Evolutionary conservation across 2,113 vertebrate genomes (phyloP).

Genomic region (Piprites chloris): DNA sequence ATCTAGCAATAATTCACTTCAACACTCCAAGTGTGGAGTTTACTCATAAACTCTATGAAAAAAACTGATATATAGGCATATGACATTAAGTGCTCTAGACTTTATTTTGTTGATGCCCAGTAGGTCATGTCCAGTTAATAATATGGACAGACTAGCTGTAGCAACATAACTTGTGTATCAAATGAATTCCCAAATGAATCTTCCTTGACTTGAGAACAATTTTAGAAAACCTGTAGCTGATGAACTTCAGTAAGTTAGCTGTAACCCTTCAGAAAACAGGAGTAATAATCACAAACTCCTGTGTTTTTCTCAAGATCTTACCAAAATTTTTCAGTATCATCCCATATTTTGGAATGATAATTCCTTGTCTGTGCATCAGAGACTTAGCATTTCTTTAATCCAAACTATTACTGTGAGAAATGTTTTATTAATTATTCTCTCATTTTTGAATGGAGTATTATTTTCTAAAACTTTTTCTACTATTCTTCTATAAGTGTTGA

Average conservation of each 20-base stretch:
- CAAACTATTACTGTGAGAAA: background rate
- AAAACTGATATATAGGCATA: rapidly evolving
- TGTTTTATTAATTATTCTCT: background rate
- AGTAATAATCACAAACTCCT: background rate
- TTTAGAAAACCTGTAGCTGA: background rate
- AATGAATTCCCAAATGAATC: background rate
- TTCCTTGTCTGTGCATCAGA: background rate
- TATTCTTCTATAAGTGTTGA: background rate
- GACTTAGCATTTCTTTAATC: background rate
- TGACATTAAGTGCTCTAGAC: background rate
- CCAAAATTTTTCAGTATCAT: background rate
- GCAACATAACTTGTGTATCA: background rate
- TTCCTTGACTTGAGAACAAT: background rate
- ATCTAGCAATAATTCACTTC: background rate
- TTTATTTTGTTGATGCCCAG: background rate
- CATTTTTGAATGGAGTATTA: background rate
- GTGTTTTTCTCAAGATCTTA: background rate
- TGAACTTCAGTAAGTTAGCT: background rate
- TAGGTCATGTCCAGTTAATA: background rate
- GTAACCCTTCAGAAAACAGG: background rate
- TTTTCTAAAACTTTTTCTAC: background rate
- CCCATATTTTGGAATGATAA: background rate
- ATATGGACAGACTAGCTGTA: background rate
- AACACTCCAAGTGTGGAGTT: background rate
- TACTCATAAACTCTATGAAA: background rate